A percentile compares a stretch with the other conserved stretches of the same genome.
These are phyloP conservation scores for Ctenomys sociabilis DNA, from an alignment of 2,113 vertebrate genomes.

Conservation along the genomic window DNA sequence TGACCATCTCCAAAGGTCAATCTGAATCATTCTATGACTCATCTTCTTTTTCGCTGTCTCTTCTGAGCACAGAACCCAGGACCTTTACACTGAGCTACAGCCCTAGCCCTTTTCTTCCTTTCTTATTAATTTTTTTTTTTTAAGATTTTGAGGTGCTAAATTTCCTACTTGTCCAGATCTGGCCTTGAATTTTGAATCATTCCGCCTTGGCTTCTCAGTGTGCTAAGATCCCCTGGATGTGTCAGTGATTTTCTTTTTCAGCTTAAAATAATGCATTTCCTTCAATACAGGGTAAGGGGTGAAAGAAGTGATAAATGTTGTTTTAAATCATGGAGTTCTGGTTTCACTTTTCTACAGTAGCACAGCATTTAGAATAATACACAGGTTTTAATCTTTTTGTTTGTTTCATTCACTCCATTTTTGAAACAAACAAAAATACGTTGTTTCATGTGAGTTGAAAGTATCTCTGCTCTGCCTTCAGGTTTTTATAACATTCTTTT, in stretches of 20 bases:
- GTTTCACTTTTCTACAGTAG: not conserved
- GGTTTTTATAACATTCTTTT: not conserved
- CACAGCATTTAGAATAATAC: not conserved
- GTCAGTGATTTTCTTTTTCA: not conserved
- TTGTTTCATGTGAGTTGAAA: not conserved
- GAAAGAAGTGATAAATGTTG: not conserved
- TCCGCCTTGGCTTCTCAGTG: not conserved
- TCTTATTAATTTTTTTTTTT: not conserved
- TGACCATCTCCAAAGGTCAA: not conserved
- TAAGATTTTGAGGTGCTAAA: not conserved
- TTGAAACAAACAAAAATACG: no score
- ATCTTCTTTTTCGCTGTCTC: not conserved
- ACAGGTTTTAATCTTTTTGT: not conserved
- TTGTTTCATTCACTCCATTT: not conserved
- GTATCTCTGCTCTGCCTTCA: not conserved
- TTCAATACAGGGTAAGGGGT: not conserved
- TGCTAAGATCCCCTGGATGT: not conserved
- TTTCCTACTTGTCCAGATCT: not conserved
- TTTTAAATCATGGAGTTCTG: conserved; percentile 17
- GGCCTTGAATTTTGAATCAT: not conserved
- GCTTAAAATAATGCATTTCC: not conserved
- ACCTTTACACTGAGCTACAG: not conserved
- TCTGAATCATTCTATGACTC: not conserved
- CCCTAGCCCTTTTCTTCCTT: not conserved
- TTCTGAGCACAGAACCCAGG: not conserved